Evolutionary conservation across 2,888 invertebrate species (phyloP), one percentile per base, ranked within the genome.

Genomic region (Hemistola chrysoprasaria): DNA sequence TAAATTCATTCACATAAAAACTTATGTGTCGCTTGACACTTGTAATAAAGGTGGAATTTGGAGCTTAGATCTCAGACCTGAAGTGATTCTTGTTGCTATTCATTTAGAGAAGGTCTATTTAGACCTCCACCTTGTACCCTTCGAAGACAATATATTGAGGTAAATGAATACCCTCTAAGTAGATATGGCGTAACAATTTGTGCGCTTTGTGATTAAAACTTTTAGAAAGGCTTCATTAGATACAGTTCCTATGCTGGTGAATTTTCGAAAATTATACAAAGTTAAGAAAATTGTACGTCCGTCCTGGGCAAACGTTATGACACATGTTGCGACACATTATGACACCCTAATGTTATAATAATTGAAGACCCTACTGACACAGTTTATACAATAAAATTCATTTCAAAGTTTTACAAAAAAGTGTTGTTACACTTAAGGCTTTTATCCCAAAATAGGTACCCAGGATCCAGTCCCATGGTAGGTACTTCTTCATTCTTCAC

Each of bases 21-120:
- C 51, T 51, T 43, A 54, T 47, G 47, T 46, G 49, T 45, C 53
- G 51, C 39, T 43, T 16, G 49, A 47, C 51, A 51, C 40, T 43
- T 35, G 40, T 44, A 51, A 51, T 41, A 38, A 34, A 44, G 47
- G 43, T 31, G 33, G 45, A 4, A 49, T 47, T 54, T 38, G 44
- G 45, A 39, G 47, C 36, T 34, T 35, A 39, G 38, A 37, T 44
- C 31, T 46, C 29, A 40, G 42, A 34, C 40, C 32, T 35, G 43
- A 41, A 47, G 25, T 42, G 51, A 54, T 49, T 46, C 27, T 24
- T 41, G 25, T 37, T 39, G 39, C 39, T 43, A 49, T 54, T 51
- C 49, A 53, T 49, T 50, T 47, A 29, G 35, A 28, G 31, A 34
- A 27, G 21, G 11, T 9, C 25, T 22, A 40, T 40, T 40, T 25